These are phyloP conservation scores for Aphelenchoides besseyi DNA, from an alignment of 1,140 invertebrate genomes.

Conservation along the genomic window DNA sequence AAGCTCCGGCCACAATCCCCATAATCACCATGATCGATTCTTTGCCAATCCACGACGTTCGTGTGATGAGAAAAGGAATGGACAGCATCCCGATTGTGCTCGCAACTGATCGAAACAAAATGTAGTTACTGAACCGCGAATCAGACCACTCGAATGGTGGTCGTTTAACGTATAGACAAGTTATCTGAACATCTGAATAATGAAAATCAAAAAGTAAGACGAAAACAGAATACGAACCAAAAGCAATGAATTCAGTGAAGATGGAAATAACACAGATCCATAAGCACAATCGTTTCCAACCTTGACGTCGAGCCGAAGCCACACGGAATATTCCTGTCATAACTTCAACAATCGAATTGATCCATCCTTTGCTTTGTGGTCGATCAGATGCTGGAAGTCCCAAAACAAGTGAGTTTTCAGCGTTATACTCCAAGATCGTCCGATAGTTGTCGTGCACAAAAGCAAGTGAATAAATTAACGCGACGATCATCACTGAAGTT, in stretches of 20 bases:
- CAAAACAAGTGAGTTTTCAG: neutral
- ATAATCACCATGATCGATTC: constrained; percentile 33
- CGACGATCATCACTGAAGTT: neutral
- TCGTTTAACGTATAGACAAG: constrained; percentile 27
- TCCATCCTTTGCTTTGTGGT: neutral
- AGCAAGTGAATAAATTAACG: constrained; percentile 30
- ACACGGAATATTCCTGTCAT: neutral
- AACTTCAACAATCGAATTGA: neutral
- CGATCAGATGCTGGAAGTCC: neutral
- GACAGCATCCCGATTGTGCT: constrained; percentile 24
- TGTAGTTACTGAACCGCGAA: constrained; percentile 24
- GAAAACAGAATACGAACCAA: neutral
- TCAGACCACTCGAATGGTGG: constrained; percentile 31
- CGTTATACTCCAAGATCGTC: neutral
- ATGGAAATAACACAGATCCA: constrained; percentile 23
- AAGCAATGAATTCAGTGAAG: constrained; percentile 30
- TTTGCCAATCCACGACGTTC: constrained; percentile 5
- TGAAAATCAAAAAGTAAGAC: constrained; percentile 6
- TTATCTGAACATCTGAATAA: constrained; percentile 28
- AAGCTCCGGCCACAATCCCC: constrained; percentile 6
- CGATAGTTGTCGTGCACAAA: constrained; percentile 26
- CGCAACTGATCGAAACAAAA: constrained; percentile 18
- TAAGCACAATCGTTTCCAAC: constrained; percentile 29
- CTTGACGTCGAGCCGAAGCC: neutral
- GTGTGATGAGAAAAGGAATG: constrained; percentile 15